phyloP scores from a whole-genome alignment of 30 jellyfish, hydroid and myxozoan species.

The Nemopilema nomurai region DNA sequence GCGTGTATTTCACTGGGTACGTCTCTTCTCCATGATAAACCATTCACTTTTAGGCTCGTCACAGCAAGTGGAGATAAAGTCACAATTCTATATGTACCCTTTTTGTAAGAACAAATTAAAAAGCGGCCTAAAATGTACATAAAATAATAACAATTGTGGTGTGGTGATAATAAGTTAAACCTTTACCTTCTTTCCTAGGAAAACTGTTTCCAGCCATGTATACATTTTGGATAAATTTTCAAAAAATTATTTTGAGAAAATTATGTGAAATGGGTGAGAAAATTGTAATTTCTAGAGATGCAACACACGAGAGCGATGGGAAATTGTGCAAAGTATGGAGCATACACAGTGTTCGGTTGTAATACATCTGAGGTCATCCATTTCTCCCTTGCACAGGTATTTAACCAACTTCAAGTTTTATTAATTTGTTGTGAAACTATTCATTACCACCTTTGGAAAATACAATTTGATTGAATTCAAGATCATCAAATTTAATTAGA shows the following conservation, averaged over 20 bases:
- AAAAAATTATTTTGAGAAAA: neutral
- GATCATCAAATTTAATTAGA: neutral
- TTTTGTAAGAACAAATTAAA: too few species aligned
- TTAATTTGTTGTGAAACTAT: neutral
- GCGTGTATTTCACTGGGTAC: constrained; percentile 20
- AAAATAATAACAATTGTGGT: too few species aligned
- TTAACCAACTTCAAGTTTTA: neutral
- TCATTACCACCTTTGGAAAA: neutral
- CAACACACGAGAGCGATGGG: constrained; percentile 47
- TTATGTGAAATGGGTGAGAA: neutral
- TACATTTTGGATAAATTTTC: constrained; percentile 25
- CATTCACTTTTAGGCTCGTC: neutral
- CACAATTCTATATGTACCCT: neutral
- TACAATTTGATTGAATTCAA: neutral
- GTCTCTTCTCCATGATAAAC: neutral
- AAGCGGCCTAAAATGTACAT: neutral
- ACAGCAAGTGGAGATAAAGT: neutral
- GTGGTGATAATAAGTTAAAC: too few species aligned
- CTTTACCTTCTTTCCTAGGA: neutral
- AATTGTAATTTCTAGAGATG: constrained; percentile 32
- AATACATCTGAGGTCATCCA: constrained; percentile 19
- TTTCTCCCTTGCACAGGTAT: constrained; percentile 31
- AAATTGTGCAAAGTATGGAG: constrained; percentile 37
- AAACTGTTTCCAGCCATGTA: too few species aligned
- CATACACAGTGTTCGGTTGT: constrained; percentile 24